Percentiles rank a stretch among this genome's conserved stretches.
These are phyloP conservation scores for Drosophila prosaltans DNA, from an alignment of 1,140 invertebrate genomes.

Conservation along the genomic window DNA sequence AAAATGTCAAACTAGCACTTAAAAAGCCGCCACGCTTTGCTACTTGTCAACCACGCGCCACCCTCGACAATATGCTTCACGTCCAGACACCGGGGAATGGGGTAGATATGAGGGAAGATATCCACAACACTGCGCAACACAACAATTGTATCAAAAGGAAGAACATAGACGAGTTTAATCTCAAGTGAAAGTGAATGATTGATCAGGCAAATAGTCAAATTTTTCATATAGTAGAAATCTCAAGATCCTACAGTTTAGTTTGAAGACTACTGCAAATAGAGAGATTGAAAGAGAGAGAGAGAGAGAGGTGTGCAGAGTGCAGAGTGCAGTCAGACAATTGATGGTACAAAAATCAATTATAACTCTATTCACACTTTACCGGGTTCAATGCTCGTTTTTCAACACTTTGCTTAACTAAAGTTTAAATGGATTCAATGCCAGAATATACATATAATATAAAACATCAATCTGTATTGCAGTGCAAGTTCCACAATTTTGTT, in stretches of 20 bases:
- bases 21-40: slow-evolving; percentile 79
- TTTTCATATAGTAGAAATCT: not conserved
- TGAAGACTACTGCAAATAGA: no score
- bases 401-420: not conserved
- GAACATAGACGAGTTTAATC: not conserved
- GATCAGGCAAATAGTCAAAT: not conserved
- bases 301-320: no score
- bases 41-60: slow-evolving; percentile 78
- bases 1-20: slow-evolving; percentile 81
- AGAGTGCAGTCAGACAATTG: not conserved
- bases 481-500: not conserved
- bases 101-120: slow-evolving; percentile 18
- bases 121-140: slow-evolving; percentile 12
- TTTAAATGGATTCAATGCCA: no score
- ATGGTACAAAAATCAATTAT: not conserved
- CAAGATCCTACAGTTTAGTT: not conserved
- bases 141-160: not conserved
- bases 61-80: slow-evolving; percentile 74
- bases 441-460: no score
- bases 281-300: no score
- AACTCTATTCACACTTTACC: not conserved
- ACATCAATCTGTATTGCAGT: no score
- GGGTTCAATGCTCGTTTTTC: not conserved
- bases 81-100: slow-evolving; percentile 49
- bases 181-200: not conserved